Base-by-base conservation (phyloP, 2,113 vertebrate genomes). In the Leuciscus idus region DNA sequence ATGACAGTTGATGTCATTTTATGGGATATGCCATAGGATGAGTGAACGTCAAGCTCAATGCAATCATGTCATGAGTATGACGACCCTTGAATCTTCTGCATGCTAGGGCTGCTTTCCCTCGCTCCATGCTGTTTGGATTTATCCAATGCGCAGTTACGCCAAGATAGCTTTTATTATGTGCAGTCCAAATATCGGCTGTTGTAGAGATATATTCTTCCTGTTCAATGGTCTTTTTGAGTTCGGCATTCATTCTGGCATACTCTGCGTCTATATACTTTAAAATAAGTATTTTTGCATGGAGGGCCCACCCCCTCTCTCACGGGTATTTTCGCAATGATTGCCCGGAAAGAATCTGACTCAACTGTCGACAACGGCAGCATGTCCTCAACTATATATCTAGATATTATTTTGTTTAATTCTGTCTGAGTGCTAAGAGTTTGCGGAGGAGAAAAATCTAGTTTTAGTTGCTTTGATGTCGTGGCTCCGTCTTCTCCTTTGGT, bases 151-250 rank as follows among this genome's bases (percentile, higher is more conserved):
- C 83, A 7, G 83, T 76, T 28, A 76, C 13, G 21, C 83, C 83
- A 21, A 84, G n/a, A 39, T 46, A 84, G 30, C 72, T 84, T 62
- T 76, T 84, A 73, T 64, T 76, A n/a, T 61, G 48, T n/a, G 12
- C 83, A n/a, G 72, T 84, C 72, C 72, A 62, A 46, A 76, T 75
- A 52, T 76, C 72, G 15, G 70, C 83, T 46, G 83, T 84, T 33
- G 72, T 64, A 48, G 83, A 75, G n/a, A 75, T 55, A 28, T 75
- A 84, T 64, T 84, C 52, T 10, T 76, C 17, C 26, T 75, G 28
- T 43, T 79, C 48, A 52, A 84, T 73, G 19, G 57, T 70, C 19
- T 85, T 68, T 70, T 70, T 85, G 57, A 59, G 19, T 23, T 59
- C 2, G 7, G 21, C 57, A 19, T 79, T 30, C 76, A 78, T 78